A percentile compares a stretch with the other conserved stretches of the same genome.
Conservation (phyloP, 2,888 invertebrate genomes). For the Dysmachus trigonus region DNA sequence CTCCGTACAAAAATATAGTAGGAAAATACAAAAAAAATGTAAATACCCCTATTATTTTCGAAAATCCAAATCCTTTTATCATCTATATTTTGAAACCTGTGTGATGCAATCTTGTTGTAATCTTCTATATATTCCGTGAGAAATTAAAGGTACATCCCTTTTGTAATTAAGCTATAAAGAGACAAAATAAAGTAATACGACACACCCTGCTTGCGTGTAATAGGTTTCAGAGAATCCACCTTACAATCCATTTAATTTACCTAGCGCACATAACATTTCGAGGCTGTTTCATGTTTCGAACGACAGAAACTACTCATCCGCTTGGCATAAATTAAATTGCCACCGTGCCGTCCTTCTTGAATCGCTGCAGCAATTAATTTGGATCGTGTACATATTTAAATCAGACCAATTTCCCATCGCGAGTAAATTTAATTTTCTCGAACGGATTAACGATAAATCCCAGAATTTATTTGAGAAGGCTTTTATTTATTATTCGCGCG, state of each 20-base stretch:
- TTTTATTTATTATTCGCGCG: not conserved
- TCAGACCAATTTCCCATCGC: not conserved
- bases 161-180: not conserved
- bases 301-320: not conserved
- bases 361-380: not conserved
- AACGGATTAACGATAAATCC: not conserved
- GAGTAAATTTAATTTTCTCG: not conserved
- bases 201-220: not conserved
- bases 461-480: not conserved
- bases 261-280: not conserved
- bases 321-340: not conserved
- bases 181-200: not conserved
- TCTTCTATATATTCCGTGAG: not conserved
- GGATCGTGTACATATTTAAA: not conserved
- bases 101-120: not conserved
- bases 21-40: too few species aligned
- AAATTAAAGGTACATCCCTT: not conserved
- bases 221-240: not conserved
- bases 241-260: not conserved
- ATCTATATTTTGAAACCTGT: not conserved
- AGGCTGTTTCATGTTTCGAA: not conserved
- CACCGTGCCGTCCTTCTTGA: not conserved
- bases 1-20: too few species aligned
- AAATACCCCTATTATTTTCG: not conserved
- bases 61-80: not conserved